A percentile compares a stretch with the other conserved stretches of the same genome.
These are phyloP conservation scores for Cotesia congregata DNA, from an alignment of 2,888 invertebrate genomes.

Conservation along the genomic window DNA sequence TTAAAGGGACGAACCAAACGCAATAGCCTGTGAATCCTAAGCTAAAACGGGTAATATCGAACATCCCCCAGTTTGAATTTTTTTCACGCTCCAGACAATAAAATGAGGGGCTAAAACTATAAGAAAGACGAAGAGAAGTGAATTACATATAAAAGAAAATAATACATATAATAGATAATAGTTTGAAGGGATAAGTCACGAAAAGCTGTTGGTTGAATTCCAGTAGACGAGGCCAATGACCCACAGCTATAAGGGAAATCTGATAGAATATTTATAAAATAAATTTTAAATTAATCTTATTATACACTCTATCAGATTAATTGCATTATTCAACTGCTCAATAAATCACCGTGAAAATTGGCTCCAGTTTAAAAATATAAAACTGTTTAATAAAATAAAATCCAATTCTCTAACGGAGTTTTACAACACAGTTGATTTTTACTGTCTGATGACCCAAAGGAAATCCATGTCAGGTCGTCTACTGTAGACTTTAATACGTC, in stretches of 20 bases:
- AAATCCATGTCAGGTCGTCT: conserved; percentile 21
- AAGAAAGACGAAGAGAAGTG: conserved; percentile 16
- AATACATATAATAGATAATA: background rate
- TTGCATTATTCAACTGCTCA: background rate
- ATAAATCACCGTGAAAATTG: background rate
- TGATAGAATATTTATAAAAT: background rate
- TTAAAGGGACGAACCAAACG: conserved; percentile 29
- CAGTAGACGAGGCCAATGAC: conserved; percentile 1
- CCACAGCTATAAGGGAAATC: background rate
- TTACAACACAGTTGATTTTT: conserved; percentile 1
- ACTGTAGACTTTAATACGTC: conserved; percentile 29
- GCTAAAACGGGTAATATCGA: conserved; percentile 5
- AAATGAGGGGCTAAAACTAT: conserved; percentile 16
- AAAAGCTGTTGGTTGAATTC: conserved; percentile 35
- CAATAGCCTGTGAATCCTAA: conserved; percentile 45
- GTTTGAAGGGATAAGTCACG: conserved; percentile 11
- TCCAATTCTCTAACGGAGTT: conserved; percentile 2
- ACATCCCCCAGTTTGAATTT: conserved; percentile 9
- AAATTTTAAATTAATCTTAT: too few species aligned
- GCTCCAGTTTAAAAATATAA: background rate
- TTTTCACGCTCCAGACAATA: conserved; percentile 24
- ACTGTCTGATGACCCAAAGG: conserved; percentile 34
- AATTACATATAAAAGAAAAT: background rate
- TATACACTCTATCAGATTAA: background rate
- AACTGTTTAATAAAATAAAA: conserved; percentile 10